phyloP scores from a whole-genome alignment of 1,140 invertebrate genomes.

The Gryon sp. region DNA sequence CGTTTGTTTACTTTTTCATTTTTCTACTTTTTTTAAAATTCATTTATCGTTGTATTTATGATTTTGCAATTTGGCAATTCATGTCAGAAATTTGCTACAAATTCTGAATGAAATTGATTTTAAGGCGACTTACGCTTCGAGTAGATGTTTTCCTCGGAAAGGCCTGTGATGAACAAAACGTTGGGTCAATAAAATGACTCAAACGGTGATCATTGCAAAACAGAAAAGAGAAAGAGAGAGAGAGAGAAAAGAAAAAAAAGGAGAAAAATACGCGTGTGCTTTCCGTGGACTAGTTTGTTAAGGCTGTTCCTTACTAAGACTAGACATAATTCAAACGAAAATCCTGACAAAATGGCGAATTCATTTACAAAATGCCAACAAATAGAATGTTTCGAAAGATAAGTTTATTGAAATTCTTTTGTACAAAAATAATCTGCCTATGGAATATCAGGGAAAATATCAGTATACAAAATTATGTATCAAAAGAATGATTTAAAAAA shows the following conservation, averaged over 20 bases:
- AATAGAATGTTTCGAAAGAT: too few species aligned
- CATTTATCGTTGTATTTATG: too few species aligned
- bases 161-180: conserved; percentile 76
- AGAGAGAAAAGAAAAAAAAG: too few species aligned
- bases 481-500: too few species aligned
- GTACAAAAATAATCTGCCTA: too few species aligned
- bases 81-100: conserved; percentile 20
- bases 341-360: conserved; percentile 1
- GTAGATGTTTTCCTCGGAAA: conserved; percentile 79
- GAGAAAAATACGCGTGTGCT: conserved; percentile 9
- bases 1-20: conserved; percentile 3
- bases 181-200: conserved; percentile 61
- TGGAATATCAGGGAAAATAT: too few species aligned
- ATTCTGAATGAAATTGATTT: conserved; percentile 26
- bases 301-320: conserved; percentile 51
- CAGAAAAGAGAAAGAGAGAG: conserved; percentile 35
- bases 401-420: too few species aligned
- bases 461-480: too few species aligned
- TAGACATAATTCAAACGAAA: conserved; percentile 29
- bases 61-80: conserved; percentile 4
- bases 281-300: conserved; percentile 41
- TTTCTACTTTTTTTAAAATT: background rate
- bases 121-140: conserved; percentile 76
- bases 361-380: background rate
- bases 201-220: conserved; percentile 41